Percentiles rank a stretch among this genome's conserved stretches.
These are phyloP conservation scores for Acropora yongei DNA, from an alignment of 64 coral and sea anemone genomes.

Conservation along the genomic window DNA sequence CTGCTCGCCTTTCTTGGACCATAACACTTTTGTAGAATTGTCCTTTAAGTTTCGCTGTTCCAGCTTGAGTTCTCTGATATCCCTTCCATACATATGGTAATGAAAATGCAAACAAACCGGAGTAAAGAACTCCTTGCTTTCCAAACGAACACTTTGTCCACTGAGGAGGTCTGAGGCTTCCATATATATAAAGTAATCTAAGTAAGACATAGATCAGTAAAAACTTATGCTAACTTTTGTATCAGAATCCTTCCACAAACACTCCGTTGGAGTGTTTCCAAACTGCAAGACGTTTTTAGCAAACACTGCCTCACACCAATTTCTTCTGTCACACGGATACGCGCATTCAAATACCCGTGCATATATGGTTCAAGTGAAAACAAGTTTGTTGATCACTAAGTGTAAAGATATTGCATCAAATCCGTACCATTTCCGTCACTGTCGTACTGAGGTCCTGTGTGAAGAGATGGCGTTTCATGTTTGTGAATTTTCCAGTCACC, in stretches of 20 bases:
- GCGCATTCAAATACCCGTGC: too few relatives aligned
- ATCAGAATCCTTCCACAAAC: too few relatives aligned
- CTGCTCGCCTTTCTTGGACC: conserved; percentile 13
- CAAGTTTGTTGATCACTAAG: neutral
- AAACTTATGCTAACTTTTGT: too few relatives aligned
- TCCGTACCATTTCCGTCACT: conserved; percentile 52
- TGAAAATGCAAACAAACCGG: conserved; percentile 22
- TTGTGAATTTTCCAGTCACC: conserved; percentile 14
- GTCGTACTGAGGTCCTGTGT: conserved; percentile 42
- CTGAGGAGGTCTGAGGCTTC: conserved; percentile 23
- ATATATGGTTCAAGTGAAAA: too few relatives aligned
- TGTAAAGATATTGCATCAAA: neutral
- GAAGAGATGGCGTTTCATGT: neutral
- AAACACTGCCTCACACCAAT: too few relatives aligned
- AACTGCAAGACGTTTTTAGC: too few relatives aligned
- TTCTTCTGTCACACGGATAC: too few relatives aligned
- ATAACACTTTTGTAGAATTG: neutral
- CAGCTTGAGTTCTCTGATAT: neutral
- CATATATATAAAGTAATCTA: conserved; percentile 45
- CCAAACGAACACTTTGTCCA: conserved; percentile 8
- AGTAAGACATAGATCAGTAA: neutral
- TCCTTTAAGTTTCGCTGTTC: conserved; percentile 16
- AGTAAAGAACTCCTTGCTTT: conserved; percentile 2
- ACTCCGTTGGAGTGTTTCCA: too few relatives aligned
- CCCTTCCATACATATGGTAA: conserved; percentile 30